These are phyloP conservation scores for Drosophila triauraria DNA, from an alignment of 1,140 invertebrate species.

Conservation along the genomic window DNA sequence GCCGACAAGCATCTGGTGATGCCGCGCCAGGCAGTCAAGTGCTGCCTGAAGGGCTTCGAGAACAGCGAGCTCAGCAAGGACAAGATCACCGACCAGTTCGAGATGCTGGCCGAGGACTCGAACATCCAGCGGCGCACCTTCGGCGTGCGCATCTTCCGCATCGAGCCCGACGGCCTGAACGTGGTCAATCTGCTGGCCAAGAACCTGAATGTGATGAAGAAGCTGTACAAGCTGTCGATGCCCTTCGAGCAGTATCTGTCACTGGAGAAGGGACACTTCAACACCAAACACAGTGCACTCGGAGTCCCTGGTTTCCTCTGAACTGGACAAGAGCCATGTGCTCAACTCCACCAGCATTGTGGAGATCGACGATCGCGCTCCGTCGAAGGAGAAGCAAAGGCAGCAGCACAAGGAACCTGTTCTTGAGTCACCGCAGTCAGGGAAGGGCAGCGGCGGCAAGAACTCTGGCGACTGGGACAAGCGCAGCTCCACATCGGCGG, in stretches of 20 bases:
- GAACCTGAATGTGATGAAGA: constrained; percentile 82
- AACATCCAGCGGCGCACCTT: constrained; percentile 81
- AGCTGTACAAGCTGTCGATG: constrained; percentile 79
- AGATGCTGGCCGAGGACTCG: constrained; percentile 83
- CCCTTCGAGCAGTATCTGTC: constrained; percentile 81
- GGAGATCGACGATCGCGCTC: constrained; percentile 67
- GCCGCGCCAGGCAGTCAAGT: constrained; percentile 91
- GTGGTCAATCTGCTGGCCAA: constrained; percentile 83
- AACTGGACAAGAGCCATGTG: constrained; percentile 57
- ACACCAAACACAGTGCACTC: constrained; percentile 55
- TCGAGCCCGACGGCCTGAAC: constrained; percentile 85
- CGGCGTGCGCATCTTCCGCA: constrained; percentile 87
- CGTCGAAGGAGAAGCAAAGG: constrained; percentile 36
- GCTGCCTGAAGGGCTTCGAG: constrained; percentile 85
- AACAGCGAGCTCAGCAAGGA: constrained; percentile 76
- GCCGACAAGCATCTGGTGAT: constrained; percentile 88
- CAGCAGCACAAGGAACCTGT: constrained; percentile 17
- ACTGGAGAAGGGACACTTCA: constrained; percentile 80
- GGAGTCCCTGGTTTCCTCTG: constrained; percentile 47
- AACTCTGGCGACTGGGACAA: constrained; percentile 68
- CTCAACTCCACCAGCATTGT: constrained; percentile 72
- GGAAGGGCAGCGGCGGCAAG: constrained; percentile 12
- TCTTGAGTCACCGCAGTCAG: constrained; percentile 10
- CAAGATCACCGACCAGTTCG: constrained; percentile 80
- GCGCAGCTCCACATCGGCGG: constrained; percentile 64